These are phyloP conservation scores for Diuraphis noxia DNA, from an alignment of 1,140 invertebrate genomes.

Conservation along the genomic window DNA sequence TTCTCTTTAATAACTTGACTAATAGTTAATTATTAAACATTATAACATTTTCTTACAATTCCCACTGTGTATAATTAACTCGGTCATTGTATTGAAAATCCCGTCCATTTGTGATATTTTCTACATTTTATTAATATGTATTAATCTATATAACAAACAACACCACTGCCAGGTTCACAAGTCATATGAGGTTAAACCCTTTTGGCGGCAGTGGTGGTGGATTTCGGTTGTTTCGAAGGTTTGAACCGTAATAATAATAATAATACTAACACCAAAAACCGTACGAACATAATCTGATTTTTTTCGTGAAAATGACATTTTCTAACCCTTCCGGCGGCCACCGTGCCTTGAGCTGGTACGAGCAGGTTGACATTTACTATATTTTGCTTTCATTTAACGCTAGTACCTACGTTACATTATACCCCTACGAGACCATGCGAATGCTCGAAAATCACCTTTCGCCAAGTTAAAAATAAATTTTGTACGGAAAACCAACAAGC, in stretches of 20 bases:
- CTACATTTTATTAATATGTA: background rate
- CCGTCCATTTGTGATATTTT: background rate
- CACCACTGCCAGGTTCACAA: background rate
- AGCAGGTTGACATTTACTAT: conserved; percentile 33
- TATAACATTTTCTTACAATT: background rate
- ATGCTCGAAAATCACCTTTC: background rate
- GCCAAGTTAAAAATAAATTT: background rate
- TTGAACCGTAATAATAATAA: background rate
- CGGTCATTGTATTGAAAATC: background rate
- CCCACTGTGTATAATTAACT: background rate
- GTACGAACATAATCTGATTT: conserved; percentile 15
- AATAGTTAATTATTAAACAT: background rate
- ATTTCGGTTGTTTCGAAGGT: background rate
- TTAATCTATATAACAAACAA: background rate
- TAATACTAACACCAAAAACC: background rate
- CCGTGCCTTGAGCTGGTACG: background rate
- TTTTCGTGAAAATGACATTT: conserved; percentile 41
- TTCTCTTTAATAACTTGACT: background rate
- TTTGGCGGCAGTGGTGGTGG: background rate
- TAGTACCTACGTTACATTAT: background rate
- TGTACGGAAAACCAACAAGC: background rate
- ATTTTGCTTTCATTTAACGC: conserved; percentile 28
- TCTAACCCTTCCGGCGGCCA: background rate
- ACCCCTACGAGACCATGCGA: background rate
- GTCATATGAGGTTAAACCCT: background rate